phyloP scores from a whole-genome alignment of 2,113 vertebrate species.

The Pterocles gutturalis region DNA sequence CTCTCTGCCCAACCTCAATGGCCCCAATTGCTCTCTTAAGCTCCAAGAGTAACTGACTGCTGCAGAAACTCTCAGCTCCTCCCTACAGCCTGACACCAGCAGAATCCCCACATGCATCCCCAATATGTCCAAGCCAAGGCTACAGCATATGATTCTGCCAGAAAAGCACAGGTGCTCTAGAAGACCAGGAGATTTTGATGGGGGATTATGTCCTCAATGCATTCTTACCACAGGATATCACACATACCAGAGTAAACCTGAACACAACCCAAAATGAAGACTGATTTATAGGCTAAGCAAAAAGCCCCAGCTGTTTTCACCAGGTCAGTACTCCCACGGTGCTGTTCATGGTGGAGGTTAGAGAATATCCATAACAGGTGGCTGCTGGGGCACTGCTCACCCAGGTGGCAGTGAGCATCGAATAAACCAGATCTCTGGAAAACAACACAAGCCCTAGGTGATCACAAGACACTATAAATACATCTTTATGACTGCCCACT shows the following conservation, averaged over 20 bases:
- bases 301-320: not conserved
- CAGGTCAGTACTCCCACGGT: not conserved
- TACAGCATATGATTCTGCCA: not conserved
- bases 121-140: not conserved
- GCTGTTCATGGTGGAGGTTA: not conserved
- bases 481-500: not conserved
- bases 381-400: not conserved
- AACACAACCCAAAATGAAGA: not conserved
- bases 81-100: not conserved
- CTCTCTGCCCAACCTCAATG: not conserved
- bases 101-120: not conserved
- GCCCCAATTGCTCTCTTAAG: not conserved
- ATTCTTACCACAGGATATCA: not conserved
- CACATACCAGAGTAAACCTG: not conserved
- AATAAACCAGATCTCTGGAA: not conserved
- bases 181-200: not conserved
- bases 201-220: not conserved
- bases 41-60: not conserved
- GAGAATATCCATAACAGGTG: not conserved
- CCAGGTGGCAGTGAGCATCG: fast-evolving
- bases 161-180: not conserved
- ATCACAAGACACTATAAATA: not conserved
- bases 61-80: not conserved
- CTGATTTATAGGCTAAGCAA: not conserved
- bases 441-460: not conserved